Base-by-base conservation (phyloP, 1,140 invertebrate species). In the Diorhabda elongata region DNA sequence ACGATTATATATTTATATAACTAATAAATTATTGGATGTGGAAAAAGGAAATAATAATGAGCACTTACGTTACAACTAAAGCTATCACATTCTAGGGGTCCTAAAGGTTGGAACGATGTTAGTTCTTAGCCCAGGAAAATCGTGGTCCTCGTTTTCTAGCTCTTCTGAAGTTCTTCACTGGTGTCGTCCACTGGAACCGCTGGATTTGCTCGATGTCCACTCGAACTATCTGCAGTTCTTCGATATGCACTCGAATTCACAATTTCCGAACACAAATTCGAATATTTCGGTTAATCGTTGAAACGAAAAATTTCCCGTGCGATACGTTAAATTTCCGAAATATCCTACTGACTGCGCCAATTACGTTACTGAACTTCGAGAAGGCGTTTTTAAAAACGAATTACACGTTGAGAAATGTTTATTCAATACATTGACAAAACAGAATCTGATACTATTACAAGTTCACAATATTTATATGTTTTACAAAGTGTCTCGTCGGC, bases 251-350 rank as follows among this genome's bases (percentile, higher is more conserved):
- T 56, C 52, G 52, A 56, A 56, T 56, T 56, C 6, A 56, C 26
- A 26, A 1, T 26, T 26, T 26, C 26, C 26, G 52, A 6, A 6
- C 52, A n/a, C 6, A 6, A 7, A 7, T 56, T 56, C n/a, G 6
- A n/a, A 7, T 56, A 56, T 56, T n/a, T n/a, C 52, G 52, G n/a
- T 56, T 7, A 56, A 56, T 56, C 52, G 52, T 56, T 56, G 52
- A 56, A n/a, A 56, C 52, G 52, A 56, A 56, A 56, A 56, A 56
- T 56, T 56, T 7, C n/a, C 52, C 52, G n/a, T 56, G 52, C 52
- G 52, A 56, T 56, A 56, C n/a, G 52, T 7, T 7, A 6, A 56
- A 56, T 56, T 56, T 26, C 26, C 26, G 26, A 26, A 26, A 26
- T 26, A 26, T 26, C 26, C 26, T 26, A 26, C 26, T 26, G 26